Conservation (phyloP, 1,140 invertebrate species). For the Ceratina japonica region DNA sequence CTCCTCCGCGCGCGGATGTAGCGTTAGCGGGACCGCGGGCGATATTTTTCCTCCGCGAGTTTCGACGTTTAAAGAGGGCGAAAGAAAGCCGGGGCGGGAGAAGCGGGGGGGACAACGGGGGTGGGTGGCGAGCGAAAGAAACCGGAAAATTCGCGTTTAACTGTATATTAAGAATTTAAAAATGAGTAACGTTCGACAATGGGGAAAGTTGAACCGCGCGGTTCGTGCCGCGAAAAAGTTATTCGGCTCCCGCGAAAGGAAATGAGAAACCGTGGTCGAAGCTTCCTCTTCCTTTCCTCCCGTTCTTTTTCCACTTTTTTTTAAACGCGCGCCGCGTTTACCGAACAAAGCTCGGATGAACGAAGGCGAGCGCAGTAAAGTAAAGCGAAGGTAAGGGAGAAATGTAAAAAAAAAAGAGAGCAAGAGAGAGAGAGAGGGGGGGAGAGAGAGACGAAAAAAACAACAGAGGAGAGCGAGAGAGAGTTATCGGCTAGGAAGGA, state of each 20-base stretch:
- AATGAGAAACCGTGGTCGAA: not conserved
- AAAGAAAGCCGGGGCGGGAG: not conserved
- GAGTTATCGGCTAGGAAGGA: slow-evolving; percentile 60
- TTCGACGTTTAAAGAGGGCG: slow-evolving; percentile 17
- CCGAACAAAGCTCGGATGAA: slow-evolving; percentile 2
- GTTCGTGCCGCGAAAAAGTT: slow-evolving; percentile 27
- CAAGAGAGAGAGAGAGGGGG: not conserved
- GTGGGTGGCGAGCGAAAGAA: not conserved
- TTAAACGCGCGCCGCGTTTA: slow-evolving; percentile 7
- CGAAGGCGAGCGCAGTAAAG: slow-evolving; percentile 6
- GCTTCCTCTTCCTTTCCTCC: not conserved
- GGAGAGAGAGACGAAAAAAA: not conserved
- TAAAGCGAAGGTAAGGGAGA: slow-evolving; percentile 7
- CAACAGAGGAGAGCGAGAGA: slow-evolving; percentile 5
- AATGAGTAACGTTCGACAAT: slow-evolving; percentile 33
- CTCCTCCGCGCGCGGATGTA: not conserved
- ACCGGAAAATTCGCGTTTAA: slow-evolving; percentile 3
- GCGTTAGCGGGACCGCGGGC: not conserved
- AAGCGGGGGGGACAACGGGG: too few species aligned
- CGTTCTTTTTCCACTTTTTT: not conserved
- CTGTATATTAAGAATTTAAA: slow-evolving; percentile 16
- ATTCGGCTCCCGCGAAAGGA: not conserved
- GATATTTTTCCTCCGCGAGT: slow-evolving; percentile 6
- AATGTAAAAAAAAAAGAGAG: too few species aligned
- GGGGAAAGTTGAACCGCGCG: not conserved